phyloP scores from a whole-genome alignment of 53 echinoderm and acorn worm genomes.

The Henricia sp. region DNA sequence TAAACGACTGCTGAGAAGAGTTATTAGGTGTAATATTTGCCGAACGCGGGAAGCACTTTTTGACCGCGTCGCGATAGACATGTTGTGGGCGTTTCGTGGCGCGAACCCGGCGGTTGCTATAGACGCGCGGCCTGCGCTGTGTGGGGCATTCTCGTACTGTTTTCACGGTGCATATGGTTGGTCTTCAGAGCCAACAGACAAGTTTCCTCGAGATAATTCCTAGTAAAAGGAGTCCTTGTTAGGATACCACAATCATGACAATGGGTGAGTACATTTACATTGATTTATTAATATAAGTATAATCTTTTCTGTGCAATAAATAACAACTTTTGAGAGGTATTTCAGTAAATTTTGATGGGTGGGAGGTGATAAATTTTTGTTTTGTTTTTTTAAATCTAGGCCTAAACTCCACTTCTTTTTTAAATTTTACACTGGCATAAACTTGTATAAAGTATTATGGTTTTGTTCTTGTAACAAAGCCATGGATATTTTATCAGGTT shows the following conservation, averaged over 20 bases:
- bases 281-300: neutral
- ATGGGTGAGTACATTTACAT: neutral
- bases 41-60: constrained; percentile 7
- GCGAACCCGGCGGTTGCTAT: too few relatives aligned
- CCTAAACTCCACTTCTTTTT: neutral
- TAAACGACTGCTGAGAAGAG: neutral
- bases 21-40: constrained; percentile 2
- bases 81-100: too few relatives aligned
- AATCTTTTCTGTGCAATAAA: neutral
- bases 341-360: neutral
- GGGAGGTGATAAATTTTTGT: neutral
- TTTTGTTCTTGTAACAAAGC: constrained; percentile 5
- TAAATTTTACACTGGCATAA: neutral
- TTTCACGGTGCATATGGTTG: too few relatives aligned
- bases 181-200: too few relatives aligned
- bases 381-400: neutral
- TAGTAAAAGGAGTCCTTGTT: too few relatives aligned
- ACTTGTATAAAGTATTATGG: constrained; percentile 14
- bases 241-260: neutral
- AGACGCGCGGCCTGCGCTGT: too few relatives aligned
- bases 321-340: neutral
- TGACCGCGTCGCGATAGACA: neutral
- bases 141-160: too few relatives aligned
- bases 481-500: constrained; percentile 13
- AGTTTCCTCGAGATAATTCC: too few relatives aligned